Conservation (phyloP, 2,888 invertebrate genomes). For the Emesis furor region DNA sequence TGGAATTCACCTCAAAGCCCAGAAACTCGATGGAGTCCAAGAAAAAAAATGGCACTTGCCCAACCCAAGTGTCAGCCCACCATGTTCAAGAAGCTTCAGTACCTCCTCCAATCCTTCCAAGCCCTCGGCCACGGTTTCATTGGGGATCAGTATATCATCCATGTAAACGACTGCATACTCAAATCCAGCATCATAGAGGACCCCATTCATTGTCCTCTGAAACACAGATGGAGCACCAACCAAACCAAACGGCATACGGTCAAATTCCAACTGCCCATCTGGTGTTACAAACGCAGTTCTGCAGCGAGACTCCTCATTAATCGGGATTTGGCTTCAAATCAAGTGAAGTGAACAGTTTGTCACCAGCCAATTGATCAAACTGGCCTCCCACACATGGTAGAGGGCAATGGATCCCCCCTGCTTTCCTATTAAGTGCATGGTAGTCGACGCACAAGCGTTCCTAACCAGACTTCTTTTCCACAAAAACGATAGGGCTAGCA, state of each 20-base stretch:
- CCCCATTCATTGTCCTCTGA: neutral
- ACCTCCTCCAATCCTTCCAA: conserved; percentile 11
- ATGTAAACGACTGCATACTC: conserved; percentile 21
- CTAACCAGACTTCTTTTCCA: conserved; percentile 72
- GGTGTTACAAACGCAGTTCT: conserved; percentile 77
- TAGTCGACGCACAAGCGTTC: conserved; percentile 33
- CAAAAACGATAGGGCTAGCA: conserved; percentile 70
- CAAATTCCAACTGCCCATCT: conserved; percentile 51
- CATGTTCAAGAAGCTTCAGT: conserved; percentile 8
- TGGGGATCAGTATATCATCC: conserved; percentile 72
- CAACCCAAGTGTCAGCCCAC: conserved; percentile 6
- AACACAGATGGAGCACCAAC: conserved; percentile 80
- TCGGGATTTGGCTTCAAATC: neutral
- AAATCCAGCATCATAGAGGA: conserved; percentile 44
- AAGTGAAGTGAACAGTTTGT: neutral
- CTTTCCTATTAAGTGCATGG: neutral
- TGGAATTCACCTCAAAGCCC: conserved; percentile 68
- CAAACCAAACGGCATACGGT: conserved; percentile 79
- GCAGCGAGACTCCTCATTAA: conserved; percentile 67
- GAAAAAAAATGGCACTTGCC: conserved; percentile 17
- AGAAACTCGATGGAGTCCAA: conserved; percentile 62
- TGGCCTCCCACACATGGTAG: neutral
- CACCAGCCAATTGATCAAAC: neutral
- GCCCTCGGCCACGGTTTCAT: conserved; percentile 24
- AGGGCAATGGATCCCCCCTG: too few species aligned